Evolutionary conservation across 2,113 vertebrate species (phyloP).

Genomic region (Monarcha castaneiventris): DNA sequence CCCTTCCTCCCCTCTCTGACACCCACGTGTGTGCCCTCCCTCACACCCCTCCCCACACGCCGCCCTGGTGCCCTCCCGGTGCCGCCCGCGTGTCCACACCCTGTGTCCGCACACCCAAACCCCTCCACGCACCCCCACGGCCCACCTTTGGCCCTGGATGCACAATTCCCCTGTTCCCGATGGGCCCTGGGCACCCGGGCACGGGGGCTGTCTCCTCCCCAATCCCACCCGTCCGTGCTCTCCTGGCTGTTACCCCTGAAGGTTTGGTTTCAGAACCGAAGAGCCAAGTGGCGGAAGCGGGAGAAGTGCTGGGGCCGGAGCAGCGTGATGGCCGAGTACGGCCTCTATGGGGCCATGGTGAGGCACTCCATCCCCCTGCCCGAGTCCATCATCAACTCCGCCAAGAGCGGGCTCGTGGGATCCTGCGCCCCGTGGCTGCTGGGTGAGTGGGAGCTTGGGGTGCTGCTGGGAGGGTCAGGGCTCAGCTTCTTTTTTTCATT

Average conservation of each 20-base stretch:
- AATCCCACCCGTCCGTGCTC: constrained; percentile 39
- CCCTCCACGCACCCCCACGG: rapidly evolving
- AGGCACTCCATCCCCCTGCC: constrained; percentile 94
- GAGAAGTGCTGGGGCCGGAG: constrained; percentile 97
- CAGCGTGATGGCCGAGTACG: constrained; percentile 95
- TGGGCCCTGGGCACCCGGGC: rapidly evolving
- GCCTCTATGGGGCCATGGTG: constrained; percentile 95
- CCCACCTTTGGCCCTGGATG: neutral
- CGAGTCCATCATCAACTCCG: constrained; percentile 87
- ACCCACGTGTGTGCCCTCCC: neutral
- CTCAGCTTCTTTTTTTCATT: neutral
- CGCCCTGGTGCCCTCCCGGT: rapidly evolving
- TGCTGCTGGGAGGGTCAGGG: neutral
- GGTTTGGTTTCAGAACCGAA: constrained; percentile 98
- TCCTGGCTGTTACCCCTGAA: constrained; percentile 67
- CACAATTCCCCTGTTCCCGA: rapidly evolving
- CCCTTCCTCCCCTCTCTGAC: constrained; percentile 1
- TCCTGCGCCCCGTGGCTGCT: constrained; percentile 94
- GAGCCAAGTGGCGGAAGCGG: constrained; percentile 93
- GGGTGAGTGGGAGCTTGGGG: constrained; percentile 73
- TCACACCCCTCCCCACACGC: neutral
- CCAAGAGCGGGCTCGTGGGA: constrained; percentile 85
- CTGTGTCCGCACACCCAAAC: neutral
- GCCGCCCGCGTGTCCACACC: rapidly evolving
- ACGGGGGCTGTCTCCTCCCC: neutral